A percentile compares a stretch with the other conserved stretches of the same genome.
phyloP scores from a whole-genome alignment of 1,140 invertebrate species.

The Metopolophium dirhodum region DNA sequence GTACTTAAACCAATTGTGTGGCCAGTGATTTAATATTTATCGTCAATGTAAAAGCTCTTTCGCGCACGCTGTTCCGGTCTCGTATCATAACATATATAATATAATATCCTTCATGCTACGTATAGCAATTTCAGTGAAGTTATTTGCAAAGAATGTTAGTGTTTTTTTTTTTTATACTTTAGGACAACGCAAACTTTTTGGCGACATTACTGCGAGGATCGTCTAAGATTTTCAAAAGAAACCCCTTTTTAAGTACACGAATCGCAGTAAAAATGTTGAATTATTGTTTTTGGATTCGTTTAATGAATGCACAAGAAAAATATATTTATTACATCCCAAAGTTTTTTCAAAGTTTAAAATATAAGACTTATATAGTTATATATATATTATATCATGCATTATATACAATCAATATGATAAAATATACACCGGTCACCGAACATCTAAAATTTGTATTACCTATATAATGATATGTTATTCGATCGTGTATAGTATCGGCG shows the following conservation, averaged over 20 bases:
- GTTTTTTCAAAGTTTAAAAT: background rate
- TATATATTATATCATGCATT: background rate
- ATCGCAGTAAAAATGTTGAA: background rate
- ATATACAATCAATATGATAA: background rate
- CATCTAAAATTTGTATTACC: background rate
- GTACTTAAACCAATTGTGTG: constrained; percentile 34
- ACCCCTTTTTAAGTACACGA: background rate
- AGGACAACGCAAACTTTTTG: background rate
- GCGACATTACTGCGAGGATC: background rate
- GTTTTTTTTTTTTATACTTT: background rate
- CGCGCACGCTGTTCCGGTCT: background rate
- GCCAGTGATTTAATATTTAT: constrained; percentile 32
- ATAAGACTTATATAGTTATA: background rate
- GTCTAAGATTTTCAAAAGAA: background rate
- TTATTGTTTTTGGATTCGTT: background rate
- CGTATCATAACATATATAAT: background rate
- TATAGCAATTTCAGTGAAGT: background rate
- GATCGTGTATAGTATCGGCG: background rate
- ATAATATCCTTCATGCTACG: background rate
- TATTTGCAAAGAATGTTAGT: background rate
- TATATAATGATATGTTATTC: background rate
- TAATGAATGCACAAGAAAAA: background rate
- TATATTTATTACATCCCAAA: background rate
- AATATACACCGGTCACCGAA: background rate
- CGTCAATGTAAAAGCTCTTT: constrained; percentile 3